Percentiles rank a stretch among this genome's conserved stretches.
Conservation (phyloP, 2,797 vertebrate genomes). For the Peromyscus nudipes region DNA sequence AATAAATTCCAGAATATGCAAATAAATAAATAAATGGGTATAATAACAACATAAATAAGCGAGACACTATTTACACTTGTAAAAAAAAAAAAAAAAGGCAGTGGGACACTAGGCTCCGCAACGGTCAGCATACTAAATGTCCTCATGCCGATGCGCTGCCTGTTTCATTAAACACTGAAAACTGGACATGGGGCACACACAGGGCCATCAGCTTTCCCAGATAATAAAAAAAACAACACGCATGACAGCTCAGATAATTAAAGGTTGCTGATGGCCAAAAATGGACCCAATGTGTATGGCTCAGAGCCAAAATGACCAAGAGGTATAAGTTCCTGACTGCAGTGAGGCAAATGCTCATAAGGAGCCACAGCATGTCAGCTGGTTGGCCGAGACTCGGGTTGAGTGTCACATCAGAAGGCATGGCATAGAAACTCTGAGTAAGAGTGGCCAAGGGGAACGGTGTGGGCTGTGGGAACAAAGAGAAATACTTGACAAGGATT, state of each 20-base stretch:
- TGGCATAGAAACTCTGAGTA: neutral
- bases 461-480: neutral
- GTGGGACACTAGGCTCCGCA: neutral
- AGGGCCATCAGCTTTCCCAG: neutral
- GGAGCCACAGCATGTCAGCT: neutral
- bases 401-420: neutral
- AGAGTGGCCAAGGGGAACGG: neutral
- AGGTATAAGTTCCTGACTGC: neutral
- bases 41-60: neutral
- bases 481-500: neutral
- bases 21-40: neutral
- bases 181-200: neutral
- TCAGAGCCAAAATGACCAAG: neutral
- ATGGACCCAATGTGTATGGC: neutral
- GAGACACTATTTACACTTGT: neutral
- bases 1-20: neutral
- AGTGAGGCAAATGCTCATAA: neutral
- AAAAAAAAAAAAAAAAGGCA: neutral
- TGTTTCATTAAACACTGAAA: constrained; percentile 2
- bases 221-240: neutral
- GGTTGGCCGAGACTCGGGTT: neutral
- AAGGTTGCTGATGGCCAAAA: neutral
- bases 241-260: neutral
- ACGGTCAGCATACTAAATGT: neutral
- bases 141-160: neutral